Percentiles rank a stretch among this genome's conserved stretches.
phyloP scores from a whole-genome alignment of 2,797 vertebrate genomes.

The Parauchenoglanis ngamensis region DNA sequence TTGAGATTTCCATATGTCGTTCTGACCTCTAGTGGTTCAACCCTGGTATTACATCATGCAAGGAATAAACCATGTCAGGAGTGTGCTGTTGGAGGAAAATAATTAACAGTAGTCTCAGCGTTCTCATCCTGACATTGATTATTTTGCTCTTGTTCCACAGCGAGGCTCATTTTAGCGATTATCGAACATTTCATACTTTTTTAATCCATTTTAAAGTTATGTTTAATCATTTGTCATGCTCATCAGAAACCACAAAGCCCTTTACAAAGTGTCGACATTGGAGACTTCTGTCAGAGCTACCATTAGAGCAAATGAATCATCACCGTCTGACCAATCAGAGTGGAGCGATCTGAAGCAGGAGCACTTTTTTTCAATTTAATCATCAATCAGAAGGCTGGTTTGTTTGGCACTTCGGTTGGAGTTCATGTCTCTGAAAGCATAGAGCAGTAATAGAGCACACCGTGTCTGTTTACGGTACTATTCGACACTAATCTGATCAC shows the following conservation, averaged over 20 bases:
- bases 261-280: not conserved
- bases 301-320: not conserved
- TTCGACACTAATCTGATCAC: not conserved
- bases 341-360: not conserved
- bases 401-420: not conserved
- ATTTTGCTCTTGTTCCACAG: not conserved
- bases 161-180: not conserved
- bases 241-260: not conserved
- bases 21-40: constrained; percentile 32
- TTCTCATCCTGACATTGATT: not conserved
- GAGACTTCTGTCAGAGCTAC: not conserved
- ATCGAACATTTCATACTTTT: not conserved
- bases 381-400: not conserved
- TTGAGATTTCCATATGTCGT: not conserved
- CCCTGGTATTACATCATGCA: not conserved
- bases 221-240: not conserved
- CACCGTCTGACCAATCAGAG: not conserved
- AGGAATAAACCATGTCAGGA: no score
- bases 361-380: not conserved
- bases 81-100: not conserved
- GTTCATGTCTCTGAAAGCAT: not conserved
- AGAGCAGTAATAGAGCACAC: not conserved
- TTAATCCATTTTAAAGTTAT: not conserved
- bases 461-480: not conserved
- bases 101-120: not conserved